A percentile compares a stretch with the other conserved stretches of the same genome.
Conservation (phyloP, 2,888 invertebrate species). For the Eupithecia abbreviata region DNA sequence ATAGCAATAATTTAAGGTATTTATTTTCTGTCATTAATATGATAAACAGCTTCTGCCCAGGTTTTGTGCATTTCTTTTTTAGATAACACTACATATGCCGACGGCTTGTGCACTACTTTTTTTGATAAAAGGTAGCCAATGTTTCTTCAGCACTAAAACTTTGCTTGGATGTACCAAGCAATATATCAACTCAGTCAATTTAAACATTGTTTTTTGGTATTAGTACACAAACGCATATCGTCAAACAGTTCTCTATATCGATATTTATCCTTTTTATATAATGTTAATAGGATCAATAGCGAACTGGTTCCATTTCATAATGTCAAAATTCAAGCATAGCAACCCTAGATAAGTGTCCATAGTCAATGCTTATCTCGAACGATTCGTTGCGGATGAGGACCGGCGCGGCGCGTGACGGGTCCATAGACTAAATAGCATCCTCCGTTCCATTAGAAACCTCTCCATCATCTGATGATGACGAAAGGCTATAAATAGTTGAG, state of each 20-base stretch:
- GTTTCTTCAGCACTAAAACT: background rate
- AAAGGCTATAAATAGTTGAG: slow-evolving; percentile 11
- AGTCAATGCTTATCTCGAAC: slow-evolving; percentile 44
- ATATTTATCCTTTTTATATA: too few species aligned
- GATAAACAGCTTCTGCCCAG: background rate
- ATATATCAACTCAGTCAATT: background rate
- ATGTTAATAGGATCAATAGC: background rate
- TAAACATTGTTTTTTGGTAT: background rate
- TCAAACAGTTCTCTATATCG: background rate
- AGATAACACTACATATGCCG: background rate
- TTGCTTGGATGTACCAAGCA: too few species aligned
- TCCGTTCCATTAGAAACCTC: slow-evolving; percentile 29
- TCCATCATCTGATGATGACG: slow-evolving; percentile 49
- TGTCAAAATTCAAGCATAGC: background rate
- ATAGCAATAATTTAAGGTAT: background rate
- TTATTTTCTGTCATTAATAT: background rate
- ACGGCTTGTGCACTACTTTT: background rate
- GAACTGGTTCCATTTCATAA: background rate
- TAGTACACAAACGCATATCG: background rate
- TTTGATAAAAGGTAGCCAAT: background rate
- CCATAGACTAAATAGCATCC: slow-evolving; percentile 18
- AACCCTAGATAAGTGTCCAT: slow-evolving; percentile 34
- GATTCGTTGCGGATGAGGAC: slow-evolving; percentile 42
- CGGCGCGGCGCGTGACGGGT: slow-evolving; percentile 30
- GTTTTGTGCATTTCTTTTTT: background rate